Evolutionary conservation across 2,888 invertebrate species (phyloP).

Genomic region (Druceiella hillmani): DNA sequence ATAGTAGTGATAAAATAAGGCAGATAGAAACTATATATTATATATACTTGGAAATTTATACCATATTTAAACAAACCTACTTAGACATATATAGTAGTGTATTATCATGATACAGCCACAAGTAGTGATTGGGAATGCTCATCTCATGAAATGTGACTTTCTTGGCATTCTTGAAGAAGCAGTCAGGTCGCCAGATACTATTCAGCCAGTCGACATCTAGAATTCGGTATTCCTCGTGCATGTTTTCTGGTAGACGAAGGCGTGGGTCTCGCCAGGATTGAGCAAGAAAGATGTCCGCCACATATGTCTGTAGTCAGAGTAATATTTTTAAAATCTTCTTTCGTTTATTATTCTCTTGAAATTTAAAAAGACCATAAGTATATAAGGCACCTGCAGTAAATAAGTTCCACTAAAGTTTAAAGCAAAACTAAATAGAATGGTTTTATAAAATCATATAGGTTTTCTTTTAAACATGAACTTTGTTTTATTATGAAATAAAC

Average conservation of each 20-base stretch:
- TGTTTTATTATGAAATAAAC: too few relatives aligned
- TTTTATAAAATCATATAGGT: too few relatives aligned
- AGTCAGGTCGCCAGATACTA: constrained; percentile 87
- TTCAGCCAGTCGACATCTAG: constrained; percentile 87
- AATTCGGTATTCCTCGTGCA: constrained; percentile 88
- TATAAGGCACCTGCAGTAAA: too few relatives aligned
- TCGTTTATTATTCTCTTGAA: too few relatives aligned
- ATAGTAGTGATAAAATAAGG: too few relatives aligned
- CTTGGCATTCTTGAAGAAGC: constrained; percentile 92
- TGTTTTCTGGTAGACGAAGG: constrained; percentile 83
- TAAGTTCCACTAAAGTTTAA: too few relatives aligned
- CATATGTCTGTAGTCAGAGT: constrained; percentile 82
- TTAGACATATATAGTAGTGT: constrained; percentile 90
- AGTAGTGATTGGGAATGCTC: constrained; percentile 90
- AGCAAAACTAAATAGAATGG: too few relatives aligned
- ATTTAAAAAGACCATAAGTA: too few relatives aligned
- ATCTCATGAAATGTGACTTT: constrained; percentile 92
- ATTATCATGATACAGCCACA: constrained; percentile 89
- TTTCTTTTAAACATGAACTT: too few relatives aligned
- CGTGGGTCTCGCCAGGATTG: constrained; percentile 91
- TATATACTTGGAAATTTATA: not conserved
- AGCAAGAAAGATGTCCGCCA: constrained; percentile 87
- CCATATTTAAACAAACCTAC: constrained; percentile 46
- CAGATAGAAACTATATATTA: too few relatives aligned
- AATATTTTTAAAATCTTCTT: too few relatives aligned